Percentiles rank a stretch among this genome's conserved stretches.
phyloP scores from a whole-genome alignment of 2,797 vertebrate species.

The Chiloscyllium punctatum region DNA sequence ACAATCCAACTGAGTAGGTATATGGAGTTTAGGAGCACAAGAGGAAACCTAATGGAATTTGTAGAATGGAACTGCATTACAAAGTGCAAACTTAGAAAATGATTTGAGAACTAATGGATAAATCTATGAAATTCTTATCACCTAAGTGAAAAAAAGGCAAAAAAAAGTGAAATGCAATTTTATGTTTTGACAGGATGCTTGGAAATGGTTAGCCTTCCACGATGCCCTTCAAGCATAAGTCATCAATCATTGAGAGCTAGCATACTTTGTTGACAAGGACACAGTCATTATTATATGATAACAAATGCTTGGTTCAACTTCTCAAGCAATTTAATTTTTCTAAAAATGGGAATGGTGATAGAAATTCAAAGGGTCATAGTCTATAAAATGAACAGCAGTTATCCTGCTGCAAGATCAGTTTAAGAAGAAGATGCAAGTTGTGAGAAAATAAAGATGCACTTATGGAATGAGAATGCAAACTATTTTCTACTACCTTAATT shows the following conservation, averaged over 20 bases:
- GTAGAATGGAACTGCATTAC: not conserved
- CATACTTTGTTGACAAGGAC: not conserved
- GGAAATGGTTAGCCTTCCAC: not conserved
- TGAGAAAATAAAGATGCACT: not conserved
- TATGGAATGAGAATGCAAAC: not conserved
- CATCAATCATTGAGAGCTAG: not conserved
- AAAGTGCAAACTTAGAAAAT: not conserved
- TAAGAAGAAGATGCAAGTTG: not conserved
- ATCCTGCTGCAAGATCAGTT: not conserved
- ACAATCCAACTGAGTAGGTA: not conserved
- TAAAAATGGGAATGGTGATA: not conserved
- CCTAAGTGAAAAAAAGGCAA: not conserved
- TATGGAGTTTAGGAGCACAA: not conserved
- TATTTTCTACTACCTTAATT: not conserved
- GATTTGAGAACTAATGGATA: not conserved
- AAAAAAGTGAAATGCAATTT: not conserved
- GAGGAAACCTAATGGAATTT: not conserved
- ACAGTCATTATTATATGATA: not conserved
- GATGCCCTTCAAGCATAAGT: not conserved
- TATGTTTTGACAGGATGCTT: not conserved
- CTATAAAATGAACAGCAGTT: not conserved
- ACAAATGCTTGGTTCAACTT: not conserved
- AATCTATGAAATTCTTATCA: conserved; percentile 9
- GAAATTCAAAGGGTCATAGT: not conserved
- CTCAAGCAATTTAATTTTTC: not conserved